Evolutionary conservation across 2,888 invertebrate species (phyloP).

Genomic region (Stramonita haemastoma): DNA sequence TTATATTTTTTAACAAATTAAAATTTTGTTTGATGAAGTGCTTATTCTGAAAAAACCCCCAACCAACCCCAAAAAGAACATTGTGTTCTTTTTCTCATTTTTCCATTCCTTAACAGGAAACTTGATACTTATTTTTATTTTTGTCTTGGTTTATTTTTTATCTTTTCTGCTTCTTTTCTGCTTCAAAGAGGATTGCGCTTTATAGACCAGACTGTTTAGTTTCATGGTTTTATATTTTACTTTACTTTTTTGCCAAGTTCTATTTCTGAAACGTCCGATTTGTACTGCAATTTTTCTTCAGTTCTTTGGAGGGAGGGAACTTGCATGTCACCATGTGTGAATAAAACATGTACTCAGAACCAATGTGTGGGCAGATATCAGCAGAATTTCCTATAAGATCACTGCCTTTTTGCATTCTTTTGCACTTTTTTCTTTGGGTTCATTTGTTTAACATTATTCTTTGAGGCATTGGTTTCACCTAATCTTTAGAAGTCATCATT

Average conservation of each 20-base stretch:
- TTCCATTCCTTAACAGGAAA: too few species aligned
- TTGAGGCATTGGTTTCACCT: too few species aligned
- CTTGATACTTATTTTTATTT: not conserved
- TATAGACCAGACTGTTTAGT: not conserved
- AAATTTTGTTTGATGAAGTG: too few species aligned
- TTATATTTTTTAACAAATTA: too few species aligned
- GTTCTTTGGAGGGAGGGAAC: not conserved
- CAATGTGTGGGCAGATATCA: not conserved
- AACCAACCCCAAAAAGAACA: too few species aligned
- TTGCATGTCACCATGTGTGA: not conserved
- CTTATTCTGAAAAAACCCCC: too few species aligned
- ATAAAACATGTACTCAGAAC: not conserved
- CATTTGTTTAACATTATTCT: too few species aligned
- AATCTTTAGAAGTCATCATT: too few species aligned
- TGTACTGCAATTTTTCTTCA: not conserved
- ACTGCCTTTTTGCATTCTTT: not conserved
- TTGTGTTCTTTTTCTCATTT: too few species aligned
- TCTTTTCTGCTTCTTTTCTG: not conserved
- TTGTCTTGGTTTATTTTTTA: not conserved
- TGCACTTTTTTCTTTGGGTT: too few species aligned
- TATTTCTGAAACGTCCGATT: not conserved
- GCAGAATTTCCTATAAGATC: not conserved
- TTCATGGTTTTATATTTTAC: not conserved
- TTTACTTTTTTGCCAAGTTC: not conserved
- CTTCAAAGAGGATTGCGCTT: not conserved